phyloP scores from a whole-genome alignment of 2,888 invertebrate genomes.

The Hyposoter dolosus region DNA sequence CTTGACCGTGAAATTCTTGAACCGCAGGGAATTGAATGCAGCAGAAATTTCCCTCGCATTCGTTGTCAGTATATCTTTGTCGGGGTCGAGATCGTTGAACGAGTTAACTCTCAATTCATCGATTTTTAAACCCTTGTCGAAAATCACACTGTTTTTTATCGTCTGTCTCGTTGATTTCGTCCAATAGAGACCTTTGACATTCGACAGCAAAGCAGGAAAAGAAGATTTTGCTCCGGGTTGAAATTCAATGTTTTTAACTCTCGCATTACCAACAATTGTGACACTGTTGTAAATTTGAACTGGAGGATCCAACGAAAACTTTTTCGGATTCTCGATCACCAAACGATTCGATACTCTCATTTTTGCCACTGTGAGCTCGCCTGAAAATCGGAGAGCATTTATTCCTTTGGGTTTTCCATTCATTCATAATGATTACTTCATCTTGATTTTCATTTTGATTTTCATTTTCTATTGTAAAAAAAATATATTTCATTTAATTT shows the following conservation, averaged over 20 bases:
- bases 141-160: constrained; percentile 68
- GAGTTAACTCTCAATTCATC: constrained; percentile 73
- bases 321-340: constrained; percentile 60
- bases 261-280: constrained; percentile 74
- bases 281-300: constrained; percentile 77
- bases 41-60: constrained; percentile 69
- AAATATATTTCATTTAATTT: too few species aligned
- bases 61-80: constrained; percentile 77
- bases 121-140: constrained; percentile 74
- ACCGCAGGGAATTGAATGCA: constrained; percentile 70
- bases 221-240: constrained; percentile 25
- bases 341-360: constrained; percentile 76
- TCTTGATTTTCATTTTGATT: not conserved
- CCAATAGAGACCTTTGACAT: constrained; percentile 72
- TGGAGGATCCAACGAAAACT: constrained; percentile 56
- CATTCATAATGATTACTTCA: not conserved
- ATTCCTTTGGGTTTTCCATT: not conserved
- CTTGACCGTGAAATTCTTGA: constrained; percentile 71
- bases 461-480: too few species aligned
- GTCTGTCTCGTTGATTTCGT: constrained; percentile 77
- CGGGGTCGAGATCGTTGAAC: constrained; percentile 73
- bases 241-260: constrained; percentile 69
- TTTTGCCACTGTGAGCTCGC: constrained; percentile 72
- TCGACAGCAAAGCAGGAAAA: not conserved
- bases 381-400: constrained; percentile 65